Conservation (phyloP, 1,140 invertebrate species). For the Orussus abietinus region DNA sequence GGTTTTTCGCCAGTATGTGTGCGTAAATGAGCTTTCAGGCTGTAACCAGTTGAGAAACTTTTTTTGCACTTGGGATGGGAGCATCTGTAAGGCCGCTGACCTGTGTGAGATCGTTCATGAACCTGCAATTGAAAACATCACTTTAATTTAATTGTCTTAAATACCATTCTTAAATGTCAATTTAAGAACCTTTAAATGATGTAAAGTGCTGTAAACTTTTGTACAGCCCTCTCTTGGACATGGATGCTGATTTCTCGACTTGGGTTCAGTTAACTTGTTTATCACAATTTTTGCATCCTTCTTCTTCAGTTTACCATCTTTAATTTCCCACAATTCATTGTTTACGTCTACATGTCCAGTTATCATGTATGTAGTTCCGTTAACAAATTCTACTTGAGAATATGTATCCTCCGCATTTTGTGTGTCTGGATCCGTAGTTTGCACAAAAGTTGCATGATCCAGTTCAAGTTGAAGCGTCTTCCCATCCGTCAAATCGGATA, state of each 20-base stretch:
- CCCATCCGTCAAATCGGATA: constrained; percentile 28
- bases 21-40: constrained; percentile 64
- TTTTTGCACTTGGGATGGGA: constrained; percentile 59
- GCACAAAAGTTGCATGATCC: constrained; percentile 25
- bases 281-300: constrained; percentile 28
- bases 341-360: constrained; percentile 27
- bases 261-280: constrained; percentile 26
- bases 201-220: constrained; percentile 56
- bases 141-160: background rate
- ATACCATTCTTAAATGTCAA: background rate
- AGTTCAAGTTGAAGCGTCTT: constrained; percentile 36
- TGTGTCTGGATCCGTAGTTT: constrained; percentile 19
- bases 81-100: constrained; percentile 62
- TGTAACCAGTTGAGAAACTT: constrained; percentile 67
- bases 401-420: constrained; percentile 26
- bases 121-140: constrained; percentile 48
- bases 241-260: constrained; percentile 31
- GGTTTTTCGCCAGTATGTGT: constrained; percentile 70
- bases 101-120: constrained; percentile 64
- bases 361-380: constrained; percentile 40
- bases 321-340: constrained; percentile 32
- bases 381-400: constrained; percentile 35
- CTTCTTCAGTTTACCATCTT: constrained; percentile 29
- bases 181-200: constrained; percentile 55
- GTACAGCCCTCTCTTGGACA: constrained; percentile 56